These are phyloP conservation scores for Eucidaris tribuloides DNA, from an alignment of 35 echinoderm and acorn worm species.

Conservation along the genomic window DNA sequence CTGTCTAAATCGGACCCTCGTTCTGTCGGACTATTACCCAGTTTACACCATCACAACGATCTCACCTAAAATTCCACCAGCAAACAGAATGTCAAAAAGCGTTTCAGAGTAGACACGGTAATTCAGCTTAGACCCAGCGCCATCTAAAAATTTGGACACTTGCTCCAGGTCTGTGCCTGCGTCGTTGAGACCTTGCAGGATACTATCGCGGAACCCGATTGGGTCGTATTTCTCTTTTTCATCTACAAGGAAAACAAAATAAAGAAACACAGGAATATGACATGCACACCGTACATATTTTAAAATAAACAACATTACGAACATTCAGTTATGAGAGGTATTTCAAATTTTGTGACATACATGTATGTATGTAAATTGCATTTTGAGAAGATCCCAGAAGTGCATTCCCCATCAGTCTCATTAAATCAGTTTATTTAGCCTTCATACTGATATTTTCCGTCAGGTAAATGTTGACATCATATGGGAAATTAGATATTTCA, in stretches of 20 bases:
- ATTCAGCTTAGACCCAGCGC: slow-evolving; percentile 64
- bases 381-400: not conserved
- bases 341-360: not conserved
- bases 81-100: slow-evolving; percentile 93
- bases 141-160: slow-evolving; percentile 94
- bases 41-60: too few relatives aligned
- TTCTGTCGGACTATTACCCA: too few relatives aligned
- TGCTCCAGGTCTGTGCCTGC: slow-evolving; percentile 74
- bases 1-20: too few relatives aligned
- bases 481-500: too few relatives aligned
- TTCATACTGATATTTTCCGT: too few relatives aligned
- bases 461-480: too few relatives aligned
- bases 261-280: not conserved
- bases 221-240: slow-evolving; percentile 99
- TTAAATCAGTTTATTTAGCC: too few relatives aligned
- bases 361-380: not conserved
- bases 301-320: not conserved
- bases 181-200: slow-evolving; percentile 87
- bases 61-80: slow-evolving; percentile 94
- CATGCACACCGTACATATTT: not conserved
- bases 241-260: slow-evolving; percentile 42
- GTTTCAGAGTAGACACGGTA: slow-evolving; percentile 88
- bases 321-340: not conserved
- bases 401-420: too few relatives aligned
- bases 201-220: slow-evolving; percentile 91